phyloP scores from a whole-genome alignment of 2,797 vertebrate genomes.

The Ptychobarbus kaznakovi region DNA sequence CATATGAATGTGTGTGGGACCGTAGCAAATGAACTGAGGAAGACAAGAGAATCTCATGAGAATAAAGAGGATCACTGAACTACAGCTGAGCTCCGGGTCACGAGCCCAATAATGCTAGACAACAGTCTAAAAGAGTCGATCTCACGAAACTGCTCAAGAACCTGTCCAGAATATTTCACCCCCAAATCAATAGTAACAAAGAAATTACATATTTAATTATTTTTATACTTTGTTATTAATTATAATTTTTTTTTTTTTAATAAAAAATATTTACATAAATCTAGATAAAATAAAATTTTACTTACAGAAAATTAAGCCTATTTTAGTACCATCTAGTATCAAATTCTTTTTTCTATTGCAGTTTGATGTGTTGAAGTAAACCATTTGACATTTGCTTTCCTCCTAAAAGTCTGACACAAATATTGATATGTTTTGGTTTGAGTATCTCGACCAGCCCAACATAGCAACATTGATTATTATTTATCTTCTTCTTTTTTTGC shows the following conservation, averaged over 20 bases:
- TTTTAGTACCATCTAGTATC: neutral
- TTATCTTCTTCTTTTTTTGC: too few relatives aligned
- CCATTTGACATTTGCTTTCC: neutral
- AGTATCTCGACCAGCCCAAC: neutral
- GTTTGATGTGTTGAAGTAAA: too few relatives aligned
- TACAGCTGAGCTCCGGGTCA: constrained; percentile 12
- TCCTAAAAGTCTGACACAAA: neutral
- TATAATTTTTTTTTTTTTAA: too few relatives aligned
- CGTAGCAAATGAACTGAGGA: neutral
- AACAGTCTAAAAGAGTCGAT: neutral
- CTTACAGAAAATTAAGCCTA: neutral
- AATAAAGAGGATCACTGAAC: constrained; percentile 32
- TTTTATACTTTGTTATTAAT: too few relatives aligned
- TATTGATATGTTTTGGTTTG: neutral
- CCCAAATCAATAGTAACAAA: neutral
- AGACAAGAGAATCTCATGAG: neutral
- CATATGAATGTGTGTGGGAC: constrained; percentile 40
- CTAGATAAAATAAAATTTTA: too few relatives aligned
- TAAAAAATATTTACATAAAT: too few relatives aligned
- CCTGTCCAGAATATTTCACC: neutral
- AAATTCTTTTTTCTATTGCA: too few relatives aligned
- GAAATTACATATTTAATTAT: too few relatives aligned
- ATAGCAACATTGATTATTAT: neutral
- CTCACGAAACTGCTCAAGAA: neutral
- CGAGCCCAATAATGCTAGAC: neutral